Evolutionary conservation across 2,888 invertebrate species (phyloP).

Genomic region (Stramonita haemastoma): DNA sequence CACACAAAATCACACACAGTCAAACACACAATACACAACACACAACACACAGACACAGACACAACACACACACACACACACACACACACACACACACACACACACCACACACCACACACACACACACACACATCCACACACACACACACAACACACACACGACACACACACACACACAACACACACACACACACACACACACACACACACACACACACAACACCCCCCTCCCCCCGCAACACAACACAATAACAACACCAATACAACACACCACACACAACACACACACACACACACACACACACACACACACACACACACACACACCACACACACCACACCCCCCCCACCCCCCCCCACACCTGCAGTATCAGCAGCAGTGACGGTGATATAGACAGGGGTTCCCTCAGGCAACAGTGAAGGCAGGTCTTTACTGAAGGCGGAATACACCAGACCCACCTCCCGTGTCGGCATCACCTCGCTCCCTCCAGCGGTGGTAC

Average conservation of each 20-base stretch:
- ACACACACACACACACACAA: background rate
- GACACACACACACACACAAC: too few relatives aligned
- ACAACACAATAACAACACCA: too few relatives aligned
- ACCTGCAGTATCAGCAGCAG: conserved; percentile 7
- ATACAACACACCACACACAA: background rate
- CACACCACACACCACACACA: too few relatives aligned
- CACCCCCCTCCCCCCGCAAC: background rate
- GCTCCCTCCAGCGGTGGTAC: conserved; percentile 8
- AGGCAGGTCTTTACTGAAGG: conserved; percentile 6
- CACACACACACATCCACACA: too few relatives aligned
- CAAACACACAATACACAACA: too few relatives aligned
- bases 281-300: background rate
- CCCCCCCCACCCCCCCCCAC: background rate
- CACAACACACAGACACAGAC: too few relatives aligned
- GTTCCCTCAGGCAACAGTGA: background rate
- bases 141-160: too few relatives aligned
- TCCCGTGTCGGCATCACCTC: conserved; percentile 12
- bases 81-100: too few relatives aligned
- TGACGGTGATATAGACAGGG: conserved; percentile 18
- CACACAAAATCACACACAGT: too few relatives aligned
- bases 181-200: too few relatives aligned
- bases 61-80: too few relatives aligned
- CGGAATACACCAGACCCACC: conserved; percentile 10
- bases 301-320: conserved; percentile 1
- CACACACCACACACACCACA: background rate